Evolutionary conservation across 2,113 vertebrate species (phyloP), one percentile per base, ranked within the genome.

Genomic region (Vidua macroura): DNA sequence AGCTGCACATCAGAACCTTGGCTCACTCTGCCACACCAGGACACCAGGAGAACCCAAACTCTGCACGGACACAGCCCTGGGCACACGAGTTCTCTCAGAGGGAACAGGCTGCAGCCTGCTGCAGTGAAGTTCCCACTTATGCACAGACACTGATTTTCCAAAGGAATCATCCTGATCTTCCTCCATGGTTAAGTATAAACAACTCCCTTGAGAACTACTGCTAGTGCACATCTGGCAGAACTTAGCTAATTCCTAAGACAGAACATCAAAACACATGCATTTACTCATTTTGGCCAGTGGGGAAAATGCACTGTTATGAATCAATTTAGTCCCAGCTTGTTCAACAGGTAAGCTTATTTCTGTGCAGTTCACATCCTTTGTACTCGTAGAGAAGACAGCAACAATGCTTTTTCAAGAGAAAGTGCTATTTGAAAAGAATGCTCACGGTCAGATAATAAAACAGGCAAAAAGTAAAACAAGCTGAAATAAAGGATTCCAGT

Each of bases 11-110:
- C 3, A 66, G 72, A 39, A 55, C 25, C 21, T 37, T 9, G 17
- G 63, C 63, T 63, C 0, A 0, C 18, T 11, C 22, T 41, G 62
- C 69, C 81, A 21, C 23, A 1, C 2, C 22, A 21, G 46, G 2
- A 28, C 35, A 39, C 10, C 44, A 31, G 31, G 46, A 68, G 30
- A 49, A n/a, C 5, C 13, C 0, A 0, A 7, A n/a, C 11, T 23
- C 43, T 70, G 79, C 73, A 25, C 0, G 0, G 69, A 24, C 3
- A 6, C 74, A 68, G 46, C 53, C 58, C 79, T 2, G 20, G 13
- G 25, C 1, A 62, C 20, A 18, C 0, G 0, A 2, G 14, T 24
- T 83, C 83, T 14, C 27, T 48, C 68, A 23, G 15, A 33, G 11
- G 21, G 39, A 31, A 78, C 58, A 49, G 9, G 31, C 73, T 55